Evolutionary conservation across 2,888 invertebrate genomes (phyloP), one percentile per base, ranked within the genome.

Genomic region (Anorthoa munda): DNA sequence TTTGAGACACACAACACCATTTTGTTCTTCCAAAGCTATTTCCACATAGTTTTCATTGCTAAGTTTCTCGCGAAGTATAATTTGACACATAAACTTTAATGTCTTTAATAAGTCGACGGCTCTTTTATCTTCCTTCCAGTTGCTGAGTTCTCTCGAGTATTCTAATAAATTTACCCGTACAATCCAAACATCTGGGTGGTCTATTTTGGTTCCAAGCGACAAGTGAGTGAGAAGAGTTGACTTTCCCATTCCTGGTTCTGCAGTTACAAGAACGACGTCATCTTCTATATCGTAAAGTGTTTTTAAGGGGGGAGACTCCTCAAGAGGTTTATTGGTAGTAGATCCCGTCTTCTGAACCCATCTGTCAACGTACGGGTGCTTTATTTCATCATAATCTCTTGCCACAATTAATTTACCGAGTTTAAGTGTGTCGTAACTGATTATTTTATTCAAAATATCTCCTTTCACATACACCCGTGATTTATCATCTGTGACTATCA

Each of bases 241-340:
- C 64, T 86, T 86, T 4, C 86, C 85, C 85, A 83, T 86, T 1
- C 82, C 86, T 0, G 85, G 81, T 58, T 69, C 58, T 4, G 78
- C 82, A 13, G 72, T 74, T 50, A 83, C 13, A 26, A 81, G 70
- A n/a, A 83, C 75, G n/a, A 64, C 21, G 4, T 77, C 45, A 4
- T 70, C 63, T 7, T 26, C 11, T 18, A 58, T 11, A 12, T 58
- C 18, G 4, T 31, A 2, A 11, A 58, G 58, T 58, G 58, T 31
- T 58, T 58, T 18, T n/a, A n/a, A n/a, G n/a, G n/a, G n/a, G n/a
- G n/a, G n/a, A n/a, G n/a, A n/a, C n/a, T n/a, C n/a, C n/a, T n/a
- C n/a, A n/a, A n/a, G n/a, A n/a, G n/a, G n/a, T n/a, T n/a, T n/a
- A n/a, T n/a, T n/a, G n/a, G n/a, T n/a, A n/a, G n/a, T n/a, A n/a